Base-by-base conservation (phyloP, 2,888 invertebrate genomes). In the Malthinus seriepunctatus region DNA sequence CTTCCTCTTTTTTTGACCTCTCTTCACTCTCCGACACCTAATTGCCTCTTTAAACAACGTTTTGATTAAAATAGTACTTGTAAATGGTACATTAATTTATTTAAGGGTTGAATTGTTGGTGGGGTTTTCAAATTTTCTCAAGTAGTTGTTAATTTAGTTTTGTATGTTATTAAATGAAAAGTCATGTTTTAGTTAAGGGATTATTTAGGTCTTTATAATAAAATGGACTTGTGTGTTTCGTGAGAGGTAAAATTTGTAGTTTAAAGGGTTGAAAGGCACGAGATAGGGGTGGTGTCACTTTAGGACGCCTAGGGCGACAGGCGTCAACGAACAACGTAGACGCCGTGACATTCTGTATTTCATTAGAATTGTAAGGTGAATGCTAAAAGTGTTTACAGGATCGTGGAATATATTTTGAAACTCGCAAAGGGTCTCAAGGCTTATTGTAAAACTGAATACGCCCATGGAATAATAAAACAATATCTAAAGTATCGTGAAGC, bases 371-470 rank as follows among this genome's bases (percentile, higher is more conserved):
- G 60, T 56, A 60, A 60, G 60, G 55, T 60, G 60, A 60, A 60
- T 60, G 60, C 60, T 60, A 60, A 60, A 60, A 60, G 56, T 60
- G 60, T 60, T 60, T 60, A 60, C 60, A 60, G 60, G 60, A 56
- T 60, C 60, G 56, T 55, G 56, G 56, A 54, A 60, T 60, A 60
- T 60, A 60, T 60, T 54, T 60, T 51, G 60, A 60, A 51, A 50
- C 59, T 53, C 51, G 49, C 49, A 51, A 54, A 55, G 60, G 60
- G 50, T 51, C 47, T 46, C 46, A 50, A 47, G 60, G 50, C 55
- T 60, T 56, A 59, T 60, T 56, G 55, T 56, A 51, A 56, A 56
- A 55, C 60, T 56, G 60, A 56, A 52, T 51, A 60, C 56, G 60
- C 39, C 32, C 39, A 10, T 46, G 47, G 60, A 60, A 60, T 60